Conservation (phyloP, 2,113 vertebrate genomes). For the Neotragus pygmaeus region DNA sequence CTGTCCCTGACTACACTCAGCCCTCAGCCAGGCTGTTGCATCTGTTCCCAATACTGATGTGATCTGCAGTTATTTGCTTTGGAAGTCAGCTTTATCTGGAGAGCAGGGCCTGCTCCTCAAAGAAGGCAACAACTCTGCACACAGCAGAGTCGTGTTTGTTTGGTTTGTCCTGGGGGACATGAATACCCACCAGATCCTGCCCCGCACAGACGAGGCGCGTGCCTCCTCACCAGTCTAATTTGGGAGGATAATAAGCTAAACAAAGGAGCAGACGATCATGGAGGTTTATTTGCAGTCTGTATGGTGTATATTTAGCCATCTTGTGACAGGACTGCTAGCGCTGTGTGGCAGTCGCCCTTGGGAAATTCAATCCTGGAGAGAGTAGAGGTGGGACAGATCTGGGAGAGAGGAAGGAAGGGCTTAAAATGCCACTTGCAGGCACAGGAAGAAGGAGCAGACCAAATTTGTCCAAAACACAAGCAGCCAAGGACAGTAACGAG, state of each 20-base stretch:
- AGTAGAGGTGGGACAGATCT: background rate
- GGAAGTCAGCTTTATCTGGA: slow-evolving; percentile 67
- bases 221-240: slow-evolving; percentile 54
- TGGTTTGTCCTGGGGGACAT: slow-evolving; percentile 20
- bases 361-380: background rate
- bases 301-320: slow-evolving; percentile 70
- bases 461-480: background rate
- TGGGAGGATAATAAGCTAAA: slow-evolving; percentile 61
- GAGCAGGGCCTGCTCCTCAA: slow-evolving; percentile 26
- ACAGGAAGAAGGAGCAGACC: background rate
- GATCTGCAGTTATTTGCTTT: slow-evolving; percentile 62
- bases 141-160: background rate
- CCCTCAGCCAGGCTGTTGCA: background rate
- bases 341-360: slow-evolving; percentile 28
- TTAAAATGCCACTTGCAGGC: background rate
- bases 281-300: slow-evolving; percentile 65
- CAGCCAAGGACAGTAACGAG: background rate
- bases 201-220: background rate
- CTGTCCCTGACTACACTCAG: background rate
- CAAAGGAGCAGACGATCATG: slow-evolving; percentile 70
- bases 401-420: background rate
- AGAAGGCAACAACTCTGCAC: background rate
- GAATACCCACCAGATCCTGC: slow-evolving; percentile 18
- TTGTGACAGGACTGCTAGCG: slow-evolving; percentile 57
- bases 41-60: slow-evolving; percentile 44